Evolutionary conservation across 2,888 invertebrate genomes (phyloP).

Genomic region (Thalpophila matura): DNA sequence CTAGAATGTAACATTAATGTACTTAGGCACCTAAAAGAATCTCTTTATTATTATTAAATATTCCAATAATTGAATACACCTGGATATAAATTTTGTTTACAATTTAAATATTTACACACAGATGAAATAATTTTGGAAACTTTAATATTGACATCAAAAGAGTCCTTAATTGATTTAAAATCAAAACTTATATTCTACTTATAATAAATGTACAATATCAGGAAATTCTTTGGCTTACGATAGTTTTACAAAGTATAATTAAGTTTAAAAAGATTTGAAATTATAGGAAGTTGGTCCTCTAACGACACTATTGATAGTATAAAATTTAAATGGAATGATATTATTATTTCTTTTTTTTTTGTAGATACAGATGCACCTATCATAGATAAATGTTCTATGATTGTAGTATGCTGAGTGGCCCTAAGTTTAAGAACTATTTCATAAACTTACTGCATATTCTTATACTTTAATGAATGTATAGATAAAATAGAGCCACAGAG

Average conservation of each 20-base stretch:
- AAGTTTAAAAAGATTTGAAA: constrained; percentile 58
- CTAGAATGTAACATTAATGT: constrained; percentile 80
- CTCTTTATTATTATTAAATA: constrained; percentile 42
- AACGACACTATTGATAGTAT: constrained; percentile 66
- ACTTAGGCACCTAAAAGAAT: constrained; percentile 74
- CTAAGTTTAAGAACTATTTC: constrained; percentile 11
- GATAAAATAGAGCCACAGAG: constrained; percentile 20
- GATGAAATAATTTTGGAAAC: constrained; percentile 46
- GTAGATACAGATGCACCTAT: constrained; percentile 23
- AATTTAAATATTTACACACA: constrained; percentile 55
- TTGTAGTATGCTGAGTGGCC: constrained; percentile 9
- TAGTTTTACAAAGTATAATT: constrained; percentile 49
- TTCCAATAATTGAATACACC: constrained; percentile 56
- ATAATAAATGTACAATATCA: constrained; percentile 55
- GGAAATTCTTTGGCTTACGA: constrained; percentile 68
- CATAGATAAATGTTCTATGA: constrained; percentile 27
- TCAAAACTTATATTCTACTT: constrained; percentile 55
- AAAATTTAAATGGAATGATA: constrained; percentile 74
- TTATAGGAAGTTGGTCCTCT: constrained; percentile 78
- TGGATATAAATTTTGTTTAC: constrained; percentile 47
- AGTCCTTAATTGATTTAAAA: constrained; percentile 54
- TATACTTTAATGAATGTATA: constrained; percentile 21
- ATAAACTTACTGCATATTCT: constrained; percentile 1
- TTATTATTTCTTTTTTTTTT: constrained; percentile 37
- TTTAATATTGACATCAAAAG: constrained; percentile 60